Percentiles rank a stretch among this genome's conserved stretches.
These are phyloP conservation scores for Chloroclysta siterata DNA, from an alignment of 2,888 invertebrate species.

Conservation along the genomic window DNA sequence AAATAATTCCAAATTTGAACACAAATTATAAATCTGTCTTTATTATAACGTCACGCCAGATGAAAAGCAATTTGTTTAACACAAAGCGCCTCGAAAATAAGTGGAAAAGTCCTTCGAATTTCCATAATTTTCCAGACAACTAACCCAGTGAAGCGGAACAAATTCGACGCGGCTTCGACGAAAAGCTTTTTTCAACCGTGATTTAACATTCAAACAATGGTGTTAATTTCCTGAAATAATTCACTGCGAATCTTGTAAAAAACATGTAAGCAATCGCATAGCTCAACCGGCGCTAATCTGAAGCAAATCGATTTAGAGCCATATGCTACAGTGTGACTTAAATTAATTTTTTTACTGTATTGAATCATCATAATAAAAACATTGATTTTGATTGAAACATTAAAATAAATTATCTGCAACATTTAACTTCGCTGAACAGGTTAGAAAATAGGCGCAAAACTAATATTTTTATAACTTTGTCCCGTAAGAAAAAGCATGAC, in stretches of 20 bases:
- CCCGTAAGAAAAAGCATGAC: conserved; percentile 34
- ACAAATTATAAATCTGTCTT: not conserved
- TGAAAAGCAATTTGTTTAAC: not conserved
- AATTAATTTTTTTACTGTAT: conserved; percentile 41
- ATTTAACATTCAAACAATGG: conserved; percentile 35
- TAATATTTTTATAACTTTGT: conserved; percentile 6
- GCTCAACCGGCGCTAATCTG: conserved; percentile 56
- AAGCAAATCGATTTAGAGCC: conserved; percentile 56
- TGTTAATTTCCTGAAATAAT: conserved; percentile 40
- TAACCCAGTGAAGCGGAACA: conserved; percentile 17
- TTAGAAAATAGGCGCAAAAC: not conserved
- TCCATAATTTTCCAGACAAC: conserved; percentile 30
- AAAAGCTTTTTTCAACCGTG: conserved; percentile 22
- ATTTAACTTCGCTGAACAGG: not conserved
- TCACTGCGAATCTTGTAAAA: conserved; percentile 38
- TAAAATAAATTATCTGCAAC: not conserved
- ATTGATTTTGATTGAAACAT: conserved; percentile 8
- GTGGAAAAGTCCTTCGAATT: conserved; percentile 25
- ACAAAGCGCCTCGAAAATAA: conserved; percentile 15
- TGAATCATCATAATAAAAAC: conserved; percentile 28
- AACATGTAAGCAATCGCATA: conserved; percentile 45
- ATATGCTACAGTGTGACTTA: conserved; percentile 43
- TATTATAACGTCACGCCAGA: not conserved
- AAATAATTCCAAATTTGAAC: no score
- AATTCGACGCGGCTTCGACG: conserved; percentile 26